Percentiles rank a stretch among this genome's conserved stretches.
phyloP scores from a whole-genome alignment of 2,113 vertebrate genomes.

The Spilogale gracilis region DNA sequence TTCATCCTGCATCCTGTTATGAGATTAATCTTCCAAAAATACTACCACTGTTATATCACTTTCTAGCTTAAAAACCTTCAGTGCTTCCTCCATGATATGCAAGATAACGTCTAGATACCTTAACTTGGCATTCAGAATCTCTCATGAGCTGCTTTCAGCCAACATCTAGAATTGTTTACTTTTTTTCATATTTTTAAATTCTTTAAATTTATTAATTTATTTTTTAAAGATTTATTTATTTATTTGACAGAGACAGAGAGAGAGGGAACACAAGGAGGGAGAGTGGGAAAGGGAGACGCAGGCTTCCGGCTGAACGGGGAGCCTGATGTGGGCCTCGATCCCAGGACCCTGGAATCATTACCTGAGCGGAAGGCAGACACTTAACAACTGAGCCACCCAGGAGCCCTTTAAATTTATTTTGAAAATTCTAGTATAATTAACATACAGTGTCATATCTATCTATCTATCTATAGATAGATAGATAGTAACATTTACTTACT shows the following conservation, averaged over 20 bases:
- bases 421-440: neutral
- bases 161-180: neutral
- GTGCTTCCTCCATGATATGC: neutral
- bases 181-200: neutral
- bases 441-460: neutral
- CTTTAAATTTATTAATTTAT: neutral
- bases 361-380: no score
- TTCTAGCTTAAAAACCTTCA: slow-evolving; percentile 23
- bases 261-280: no score
- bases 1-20: slow-evolving; percentile 54
- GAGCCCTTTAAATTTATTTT: neutral
- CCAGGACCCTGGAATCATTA: no score
- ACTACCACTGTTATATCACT: neutral
- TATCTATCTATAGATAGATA: neutral
- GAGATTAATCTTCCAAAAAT: slow-evolving; percentile 70
- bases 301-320: no score
- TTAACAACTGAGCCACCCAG: no score
- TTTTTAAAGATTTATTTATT: no score
- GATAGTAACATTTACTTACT: neutral
- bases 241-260: no score
- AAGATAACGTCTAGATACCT: slow-evolving; percentile 8
- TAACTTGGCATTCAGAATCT: slow-evolving; percentile 42
- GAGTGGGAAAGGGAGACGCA: no score
- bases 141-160: neutral
- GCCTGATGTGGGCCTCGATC: no score